Evolutionary conservation across 2,797 vertebrate genomes (phyloP), one percentile per base, ranked within the genome.

Genomic region (Sebastes steindachneri): DNA sequence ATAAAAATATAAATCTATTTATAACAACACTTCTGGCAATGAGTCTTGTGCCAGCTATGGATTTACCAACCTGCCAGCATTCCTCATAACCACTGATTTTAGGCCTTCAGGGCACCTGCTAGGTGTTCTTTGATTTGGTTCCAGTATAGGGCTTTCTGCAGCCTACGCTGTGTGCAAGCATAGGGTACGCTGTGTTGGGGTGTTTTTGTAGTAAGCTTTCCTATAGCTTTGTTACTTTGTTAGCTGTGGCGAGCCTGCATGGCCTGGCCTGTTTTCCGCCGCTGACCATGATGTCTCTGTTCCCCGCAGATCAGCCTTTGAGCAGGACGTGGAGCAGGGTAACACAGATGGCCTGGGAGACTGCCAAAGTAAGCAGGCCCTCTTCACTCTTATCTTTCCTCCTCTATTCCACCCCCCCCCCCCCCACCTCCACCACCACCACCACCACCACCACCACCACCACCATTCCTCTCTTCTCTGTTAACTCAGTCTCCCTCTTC

Each of bases 331-430:
- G 94, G 98, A 99, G 91, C 97, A 95, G 87, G 98, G 98, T 93
- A 98, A 98, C 95, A 99, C 98, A 94, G 98, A 99, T 94, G 98
- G 98, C 94, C 96, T 99, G 95, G 98, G 98, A 92, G 98, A 99
- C 96, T 99, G 98, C 97, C 98, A 99, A 96, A 99, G 99, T 99
- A 98, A 99, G 98, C 96, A 96, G 90, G 93, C 85, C 87, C 86
- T 92, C 87, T 90, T 90, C 89, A 86, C 89, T 92, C 89, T 87
- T 91, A 90, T 93, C 90, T 93, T 87, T 86, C 86, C 87, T 93
- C 58, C 92, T 26, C 93, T 94, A 88, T 90, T 82, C 90, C 92
- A 78, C 77, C 79, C 82, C 86, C 95, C 86, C 86, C 26, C 26
- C 26, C 28, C 28, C 28, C 63, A n/a, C n/a, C n/a, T n/a, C n/a